Evolutionary conservation across 2,888 invertebrate species (phyloP).

Genomic region (Idaea biselata): DNA sequence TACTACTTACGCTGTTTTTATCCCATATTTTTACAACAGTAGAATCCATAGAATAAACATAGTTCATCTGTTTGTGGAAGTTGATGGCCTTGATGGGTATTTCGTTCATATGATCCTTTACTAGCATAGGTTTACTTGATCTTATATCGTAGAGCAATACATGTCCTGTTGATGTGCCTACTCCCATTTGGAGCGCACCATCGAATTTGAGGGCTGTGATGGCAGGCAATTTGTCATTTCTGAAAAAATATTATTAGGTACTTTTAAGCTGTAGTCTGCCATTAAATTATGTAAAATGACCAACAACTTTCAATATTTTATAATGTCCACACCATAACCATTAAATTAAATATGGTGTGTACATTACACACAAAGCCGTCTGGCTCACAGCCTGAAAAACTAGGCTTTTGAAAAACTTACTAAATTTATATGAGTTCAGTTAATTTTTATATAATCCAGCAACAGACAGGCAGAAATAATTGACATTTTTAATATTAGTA

Average conservation of each 20-base stretch:
- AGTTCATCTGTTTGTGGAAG: conserved; percentile 89
- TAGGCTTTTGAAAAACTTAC: too few species aligned
- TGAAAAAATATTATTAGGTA: conserved; percentile 50
- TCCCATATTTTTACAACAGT: conserved; percentile 96
- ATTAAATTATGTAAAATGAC: too few species aligned
- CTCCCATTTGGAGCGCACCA: conserved; percentile 88
- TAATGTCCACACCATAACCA: too few species aligned
- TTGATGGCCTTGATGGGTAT: conserved; percentile 93
- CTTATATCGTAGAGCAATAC: conserved; percentile 96
- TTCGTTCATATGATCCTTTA: conserved; percentile 98
- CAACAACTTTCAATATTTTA: too few species aligned
- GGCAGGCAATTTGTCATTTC: conserved; percentile 84
- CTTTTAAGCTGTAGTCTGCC: background rate
- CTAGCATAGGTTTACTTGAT: conserved; percentile 90
- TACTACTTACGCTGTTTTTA: conserved; percentile 84
- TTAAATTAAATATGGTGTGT: too few species aligned
- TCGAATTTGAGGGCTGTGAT: conserved; percentile 90
- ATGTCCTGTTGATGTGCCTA: conserved; percentile 97
- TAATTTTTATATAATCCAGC: background rate
- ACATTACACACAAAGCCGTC: too few species aligned
- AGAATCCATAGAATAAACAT: conserved; percentile 93
- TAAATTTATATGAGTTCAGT: conserved; percentile 1
- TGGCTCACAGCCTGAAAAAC: too few species aligned
- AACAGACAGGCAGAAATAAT: background rate
- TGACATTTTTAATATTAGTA: background rate